Evolutionary conservation across 23 tunicate genomes (phyloP).

Genomic region (Halocynthia aurantium): DNA sequence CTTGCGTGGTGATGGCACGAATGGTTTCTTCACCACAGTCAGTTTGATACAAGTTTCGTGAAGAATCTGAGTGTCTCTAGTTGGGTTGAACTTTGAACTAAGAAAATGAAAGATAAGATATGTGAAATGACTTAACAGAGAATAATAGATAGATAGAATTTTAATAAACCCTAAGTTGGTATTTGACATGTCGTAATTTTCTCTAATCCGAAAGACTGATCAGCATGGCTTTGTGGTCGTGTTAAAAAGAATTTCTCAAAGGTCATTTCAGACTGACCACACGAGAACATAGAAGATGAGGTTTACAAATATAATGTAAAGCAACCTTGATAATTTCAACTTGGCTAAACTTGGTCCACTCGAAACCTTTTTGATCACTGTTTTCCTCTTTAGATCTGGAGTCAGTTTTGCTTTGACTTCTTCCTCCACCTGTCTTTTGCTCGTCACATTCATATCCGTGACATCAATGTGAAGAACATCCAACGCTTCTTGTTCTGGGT

Average conservation of each 20-base stretch:
- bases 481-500: conserved; percentile 24
- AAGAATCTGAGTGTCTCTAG: conserved; percentile 37
- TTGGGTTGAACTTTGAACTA: neutral
- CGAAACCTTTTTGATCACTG: neutral
- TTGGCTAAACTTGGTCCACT: conserved; percentile 43
- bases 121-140: neutral
- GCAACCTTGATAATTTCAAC: conserved; percentile 39
- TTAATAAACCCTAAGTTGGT: too few relatives aligned
- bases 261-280: too few relatives aligned
- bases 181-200: too few relatives aligned
- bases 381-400: neutral
- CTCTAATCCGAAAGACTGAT: too few relatives aligned
- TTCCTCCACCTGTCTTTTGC: conserved; percentile 56
- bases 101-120: neutral
- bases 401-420: conserved; percentile 37
- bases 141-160: neutral
- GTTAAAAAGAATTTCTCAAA: too few relatives aligned
- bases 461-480: conserved; percentile 42
- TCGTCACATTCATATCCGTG: conserved; percentile 69
- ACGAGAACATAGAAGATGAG: too few relatives aligned
- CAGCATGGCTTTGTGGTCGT: too few relatives aligned
- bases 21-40: conserved; percentile 34
- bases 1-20: conserved; percentile 28
- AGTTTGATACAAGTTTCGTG: conserved; percentile 70
- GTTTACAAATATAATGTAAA: too few relatives aligned